Base-by-base conservation (phyloP, 2,113 vertebrate species). In the Emydocephalus ijimae region DNA sequence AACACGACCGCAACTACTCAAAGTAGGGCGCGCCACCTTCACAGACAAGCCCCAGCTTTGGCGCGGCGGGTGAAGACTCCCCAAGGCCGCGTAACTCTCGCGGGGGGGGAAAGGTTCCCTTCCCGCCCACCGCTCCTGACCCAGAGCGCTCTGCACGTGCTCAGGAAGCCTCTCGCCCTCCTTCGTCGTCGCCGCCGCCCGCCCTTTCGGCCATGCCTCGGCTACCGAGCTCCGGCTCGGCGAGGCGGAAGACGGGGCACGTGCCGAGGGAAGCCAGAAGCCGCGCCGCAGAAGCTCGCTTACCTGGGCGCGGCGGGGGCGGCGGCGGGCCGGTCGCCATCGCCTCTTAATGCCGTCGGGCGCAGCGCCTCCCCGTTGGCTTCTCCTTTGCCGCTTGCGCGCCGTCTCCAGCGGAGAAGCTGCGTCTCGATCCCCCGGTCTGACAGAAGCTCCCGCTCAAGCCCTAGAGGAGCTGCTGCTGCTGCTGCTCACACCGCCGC, bases 231-330 rank as follows among this genome's bases (percentile, higher is more conserved):
- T 24, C 1, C n/a, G 3, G 86, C 34, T 48, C 34, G 5, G n/a
- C 34, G 5, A 34, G 91, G 64, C 29, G 1, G 85, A 61, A 23
- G 2, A 18, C 11, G 1, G 39, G 1, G 9, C 1, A 81, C 74
- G 34, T 81, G 74, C 74, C 74, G 55, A 85, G 15, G n/a, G 43
- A 1, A 56, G 7, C 20, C 8, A n/a, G 8, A 14, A 55, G 14
- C n/a, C 14, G 9, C 81, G 45, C 23, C 39, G 85, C 56, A 24
- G 59, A 34, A 3, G 48, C 96, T 97, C 95, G 56, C 96, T 97
- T 95, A 97, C 97, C 97, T 96, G 97, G 92, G 18, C 95, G 89
- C 10, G 94, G 90, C 96, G 97, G 89, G 21, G 97, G 48, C 59
- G 94, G 90, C 96, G 97, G 48, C 48, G 87, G 91, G 34, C 54